phyloP scores from a whole-genome alignment of 2,113 vertebrate genomes.

The Rynchops niger region DNA sequence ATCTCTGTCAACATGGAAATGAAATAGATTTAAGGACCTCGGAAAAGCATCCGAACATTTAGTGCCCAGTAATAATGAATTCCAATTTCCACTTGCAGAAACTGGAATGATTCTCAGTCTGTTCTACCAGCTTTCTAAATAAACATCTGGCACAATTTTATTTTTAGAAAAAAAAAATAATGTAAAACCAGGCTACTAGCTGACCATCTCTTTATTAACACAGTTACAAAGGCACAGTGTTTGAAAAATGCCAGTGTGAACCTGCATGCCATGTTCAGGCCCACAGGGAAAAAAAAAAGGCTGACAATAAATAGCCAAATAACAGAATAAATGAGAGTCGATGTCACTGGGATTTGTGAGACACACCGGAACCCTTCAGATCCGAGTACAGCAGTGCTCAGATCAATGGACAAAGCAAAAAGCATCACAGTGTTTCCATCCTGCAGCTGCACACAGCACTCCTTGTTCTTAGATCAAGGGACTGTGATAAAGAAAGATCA shows the following conservation, averaged over 20 bases:
- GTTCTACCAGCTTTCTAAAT: constrained; percentile 65
- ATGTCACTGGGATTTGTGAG: constrained; percentile 16
- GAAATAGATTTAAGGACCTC: constrained; percentile 79
- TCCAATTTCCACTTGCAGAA: constrained; percentile 74
- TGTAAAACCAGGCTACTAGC: constrained; percentile 42
- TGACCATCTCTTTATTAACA: constrained; percentile 41
- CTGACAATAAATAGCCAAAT: background rate
- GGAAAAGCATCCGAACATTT: constrained; percentile 69
- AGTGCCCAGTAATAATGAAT: constrained; percentile 75
- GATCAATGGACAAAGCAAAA: constrained; percentile 37
- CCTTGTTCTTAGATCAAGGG: background rate
- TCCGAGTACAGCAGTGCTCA: background rate
- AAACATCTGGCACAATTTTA: constrained; percentile 72
- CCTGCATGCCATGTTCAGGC: background rate
- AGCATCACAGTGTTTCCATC: background rate
- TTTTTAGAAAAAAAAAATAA: constrained; percentile 54
- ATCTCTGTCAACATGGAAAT: constrained; percentile 79
- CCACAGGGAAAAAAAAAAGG: background rate
- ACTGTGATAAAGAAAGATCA: constrained; percentile 19
- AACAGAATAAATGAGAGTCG: background rate
- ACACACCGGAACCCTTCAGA: background rate
- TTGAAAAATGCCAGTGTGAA: background rate
- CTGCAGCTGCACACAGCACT: constrained; percentile 14
- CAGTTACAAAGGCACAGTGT: constrained; percentile 11
- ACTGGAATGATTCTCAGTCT: constrained; percentile 70